Conservation (phyloP, 2,888 invertebrate species). For the Mythimna lalbum region DNA sequence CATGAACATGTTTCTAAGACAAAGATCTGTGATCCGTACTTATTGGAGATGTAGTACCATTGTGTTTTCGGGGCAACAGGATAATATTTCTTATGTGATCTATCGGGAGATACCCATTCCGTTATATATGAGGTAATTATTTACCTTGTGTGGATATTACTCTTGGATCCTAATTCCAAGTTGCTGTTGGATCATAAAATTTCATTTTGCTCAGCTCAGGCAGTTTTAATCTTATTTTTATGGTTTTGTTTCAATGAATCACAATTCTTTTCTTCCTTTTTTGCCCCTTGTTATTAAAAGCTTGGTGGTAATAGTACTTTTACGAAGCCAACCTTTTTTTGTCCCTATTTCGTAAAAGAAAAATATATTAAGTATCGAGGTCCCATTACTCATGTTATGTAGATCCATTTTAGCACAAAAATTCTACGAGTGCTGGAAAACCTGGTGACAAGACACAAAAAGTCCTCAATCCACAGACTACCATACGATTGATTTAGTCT, state of each 20-base stretch:
- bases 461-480: slow-evolving; percentile 3
- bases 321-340: too few species aligned
- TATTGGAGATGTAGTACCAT: slow-evolving; percentile 46
- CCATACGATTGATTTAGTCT: slow-evolving; percentile 41
- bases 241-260: not conserved
- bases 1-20: slow-evolving; percentile 62
- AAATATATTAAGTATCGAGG: not conserved
- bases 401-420: slow-evolving; percentile 1
- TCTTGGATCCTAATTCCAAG: slow-evolving; percentile 20
- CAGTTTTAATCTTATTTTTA: slow-evolving; percentile 6
- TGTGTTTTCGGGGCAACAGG: slow-evolving; percentile 48
- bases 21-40: slow-evolving; percentile 58
- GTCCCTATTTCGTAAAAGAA: not conserved
- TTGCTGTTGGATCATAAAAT: slow-evolving; percentile 24
- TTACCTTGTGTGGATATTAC: slow-evolving; percentile 43
- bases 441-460: slow-evolving; percentile 15
- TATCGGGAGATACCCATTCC: slow-evolving; percentile 36
- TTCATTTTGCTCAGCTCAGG: slow-evolving; percentile 1
- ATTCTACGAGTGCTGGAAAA: slow-evolving; percentile 1
- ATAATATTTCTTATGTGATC: slow-evolving; percentile 52
- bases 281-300: not conserved
- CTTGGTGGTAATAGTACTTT: too few species aligned
- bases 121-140: slow-evolving; percentile 52
- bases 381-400: not conserved
- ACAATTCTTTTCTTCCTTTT: not conserved